Conservation (phyloP, 1,140 invertebrate species). For the Caerostris extrusa region DNA sequence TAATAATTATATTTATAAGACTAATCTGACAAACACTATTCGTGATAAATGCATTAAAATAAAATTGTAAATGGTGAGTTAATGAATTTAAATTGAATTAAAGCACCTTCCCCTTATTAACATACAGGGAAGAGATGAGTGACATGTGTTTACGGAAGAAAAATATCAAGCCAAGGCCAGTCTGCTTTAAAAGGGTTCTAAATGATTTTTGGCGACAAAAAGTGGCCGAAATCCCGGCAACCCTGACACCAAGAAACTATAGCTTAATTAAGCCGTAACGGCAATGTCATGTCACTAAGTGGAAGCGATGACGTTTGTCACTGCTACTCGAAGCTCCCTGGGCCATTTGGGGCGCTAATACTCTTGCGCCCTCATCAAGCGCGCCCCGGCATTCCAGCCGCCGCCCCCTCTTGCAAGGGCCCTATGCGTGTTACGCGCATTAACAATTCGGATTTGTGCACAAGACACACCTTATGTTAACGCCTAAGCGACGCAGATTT, state of each 20-base stretch:
- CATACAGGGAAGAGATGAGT: too few relatives aligned
- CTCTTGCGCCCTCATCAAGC: slow-evolving; percentile 72
- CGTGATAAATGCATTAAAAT: too few relatives aligned
- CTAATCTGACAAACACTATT: too few relatives aligned
- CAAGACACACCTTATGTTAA: slow-evolving; percentile 72
- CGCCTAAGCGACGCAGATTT: slow-evolving; percentile 65
- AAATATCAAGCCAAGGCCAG: background rate
- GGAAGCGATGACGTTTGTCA: slow-evolving; percentile 76
- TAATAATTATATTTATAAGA: too few relatives aligned
- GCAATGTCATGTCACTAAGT: slow-evolving; percentile 77
- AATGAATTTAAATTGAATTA: too few relatives aligned
- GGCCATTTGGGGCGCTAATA: slow-evolving; percentile 69
- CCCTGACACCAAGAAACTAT: slow-evolving; percentile 73
- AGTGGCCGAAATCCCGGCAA: background rate
- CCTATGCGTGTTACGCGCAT: slow-evolving; percentile 68
- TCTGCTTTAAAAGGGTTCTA: too few relatives aligned
- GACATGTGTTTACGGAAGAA: too few relatives aligned
- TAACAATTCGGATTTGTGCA: slow-evolving; percentile 73
- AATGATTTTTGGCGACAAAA: slow-evolving; percentile 62
- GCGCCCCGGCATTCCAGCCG: background rate
- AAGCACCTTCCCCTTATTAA: too few relatives aligned
- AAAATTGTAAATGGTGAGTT: too few relatives aligned
- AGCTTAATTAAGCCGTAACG: slow-evolving; percentile 76
- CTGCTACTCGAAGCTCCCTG: slow-evolving; percentile 70
- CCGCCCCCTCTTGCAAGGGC: slow-evolving; percentile 9